These are phyloP conservation scores for Theristicus caerulescens DNA, from an alignment of 2,113 vertebrate species.

Conservation along the genomic window DNA sequence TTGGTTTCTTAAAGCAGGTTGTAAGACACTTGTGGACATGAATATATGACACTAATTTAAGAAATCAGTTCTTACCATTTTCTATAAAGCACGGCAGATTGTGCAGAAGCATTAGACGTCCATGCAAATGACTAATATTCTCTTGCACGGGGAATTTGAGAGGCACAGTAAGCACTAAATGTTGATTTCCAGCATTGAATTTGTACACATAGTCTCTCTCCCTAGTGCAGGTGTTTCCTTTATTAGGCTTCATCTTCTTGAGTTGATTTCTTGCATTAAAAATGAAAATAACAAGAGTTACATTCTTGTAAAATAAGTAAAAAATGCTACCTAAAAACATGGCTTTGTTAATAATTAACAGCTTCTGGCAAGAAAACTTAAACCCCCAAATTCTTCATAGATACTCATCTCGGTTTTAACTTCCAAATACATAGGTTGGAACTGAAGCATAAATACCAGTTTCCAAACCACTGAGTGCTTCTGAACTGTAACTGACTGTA, in stretches of 20 bases:
- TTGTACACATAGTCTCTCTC: slow-evolving; percentile 90
- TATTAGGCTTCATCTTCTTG: slow-evolving; percentile 85
- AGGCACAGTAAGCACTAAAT: slow-evolving; percentile 85
- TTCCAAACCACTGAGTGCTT: neutral
- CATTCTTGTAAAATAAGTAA: neutral
- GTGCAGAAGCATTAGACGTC: slow-evolving; percentile 90
- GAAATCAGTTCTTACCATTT: slow-evolving; percentile 76
- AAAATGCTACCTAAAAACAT: neutral
- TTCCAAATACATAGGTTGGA: neutral
- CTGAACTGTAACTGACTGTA: neutral
- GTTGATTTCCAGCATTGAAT: slow-evolving; percentile 83
- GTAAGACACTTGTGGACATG: neutral
- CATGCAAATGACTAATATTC: slow-evolving; percentile 86
- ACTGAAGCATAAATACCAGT: neutral
- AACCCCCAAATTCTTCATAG: neutral
- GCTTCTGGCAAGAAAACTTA: neutral
- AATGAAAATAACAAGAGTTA: neutral
- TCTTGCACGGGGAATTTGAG: slow-evolving; percentile 88
- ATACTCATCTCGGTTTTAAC: neutral
- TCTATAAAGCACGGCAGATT: slow-evolving; percentile 92
- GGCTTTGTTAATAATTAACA: neutral
- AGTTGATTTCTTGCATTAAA: neutral
- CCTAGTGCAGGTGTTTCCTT: slow-evolving; percentile 71
- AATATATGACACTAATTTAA: neutral
- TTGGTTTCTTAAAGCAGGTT: neutral